Evolutionary conservation across 2,113 vertebrate genomes (phyloP).

Genomic region (Bolborhynchus lineola): DNA sequence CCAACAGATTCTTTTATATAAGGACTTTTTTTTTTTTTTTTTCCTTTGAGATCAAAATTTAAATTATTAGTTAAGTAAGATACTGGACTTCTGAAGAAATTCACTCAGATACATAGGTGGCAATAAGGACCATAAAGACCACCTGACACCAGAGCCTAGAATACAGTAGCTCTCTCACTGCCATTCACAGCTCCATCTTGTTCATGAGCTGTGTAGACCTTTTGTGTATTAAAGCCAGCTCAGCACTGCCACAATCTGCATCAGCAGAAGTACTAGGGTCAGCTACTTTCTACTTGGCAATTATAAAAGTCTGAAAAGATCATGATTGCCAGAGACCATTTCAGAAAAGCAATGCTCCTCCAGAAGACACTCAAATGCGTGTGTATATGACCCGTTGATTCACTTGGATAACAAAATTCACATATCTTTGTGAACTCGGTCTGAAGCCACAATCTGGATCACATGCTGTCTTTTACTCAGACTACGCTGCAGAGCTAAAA

Average conservation of each 20-base stretch:
- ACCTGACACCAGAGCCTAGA: neutral
- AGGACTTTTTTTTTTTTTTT: neutral
- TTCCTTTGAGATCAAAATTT: neutral
- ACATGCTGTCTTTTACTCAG: neutral
- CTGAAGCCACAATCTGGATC: neutral
- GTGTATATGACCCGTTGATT: neutral
- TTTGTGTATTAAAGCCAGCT: neutral
- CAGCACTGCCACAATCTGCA: neutral
- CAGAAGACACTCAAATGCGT: neutral
- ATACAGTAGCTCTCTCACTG: neutral
- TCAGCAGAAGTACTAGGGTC: neutral
- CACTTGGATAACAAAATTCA: neutral
- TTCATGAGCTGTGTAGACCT: neutral
- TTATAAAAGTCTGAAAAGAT: neutral
- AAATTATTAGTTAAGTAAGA: neutral
- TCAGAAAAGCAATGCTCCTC: neutral
- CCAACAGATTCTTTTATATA: neutral
- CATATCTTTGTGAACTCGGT: rapidly evolving
- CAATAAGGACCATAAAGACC: neutral
- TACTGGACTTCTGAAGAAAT: neutral
- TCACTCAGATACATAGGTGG: neutral
- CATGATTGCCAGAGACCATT: neutral
- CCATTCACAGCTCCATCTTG: neutral
- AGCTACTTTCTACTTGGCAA: neutral
- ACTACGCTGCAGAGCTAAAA: neutral